These are phyloP conservation scores for Leucoraja erinaceus DNA, from an alignment of 2,113 vertebrate species.

Conservation along the genomic window DNA sequence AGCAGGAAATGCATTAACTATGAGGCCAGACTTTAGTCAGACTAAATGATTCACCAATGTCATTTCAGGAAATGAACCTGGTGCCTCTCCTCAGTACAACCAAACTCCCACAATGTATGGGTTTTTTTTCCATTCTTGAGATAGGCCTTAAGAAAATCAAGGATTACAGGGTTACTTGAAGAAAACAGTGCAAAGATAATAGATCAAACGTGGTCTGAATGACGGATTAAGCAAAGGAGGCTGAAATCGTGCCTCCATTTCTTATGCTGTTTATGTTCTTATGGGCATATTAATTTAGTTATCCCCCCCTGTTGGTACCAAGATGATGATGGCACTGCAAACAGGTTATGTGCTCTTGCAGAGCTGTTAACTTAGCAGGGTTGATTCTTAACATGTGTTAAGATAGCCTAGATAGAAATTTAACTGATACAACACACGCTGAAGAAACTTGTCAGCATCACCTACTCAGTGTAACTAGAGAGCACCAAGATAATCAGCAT, in stretches of 20 bases:
- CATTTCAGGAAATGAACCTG: neutral
- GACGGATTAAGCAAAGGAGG: no score
- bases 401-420: neutral
- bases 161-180: no score
- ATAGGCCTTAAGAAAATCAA: neutral
- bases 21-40: neutral
- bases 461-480: neutral
- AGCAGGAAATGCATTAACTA: neutral
- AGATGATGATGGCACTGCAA: neutral
- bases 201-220: no score
- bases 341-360: neutral
- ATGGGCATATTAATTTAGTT: neutral
- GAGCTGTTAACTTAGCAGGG: neutral
- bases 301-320: neutral
- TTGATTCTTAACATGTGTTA: neutral
- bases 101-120: neutral
- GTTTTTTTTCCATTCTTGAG: neutral
- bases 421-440: neutral
- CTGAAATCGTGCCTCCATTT: no score
- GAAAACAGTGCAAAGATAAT: no score
- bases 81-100: neutral
- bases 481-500: neutral
- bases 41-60: neutral
- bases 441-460: neutral
- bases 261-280: no score